These are phyloP conservation scores for Pantelozetes paolii DNA, from an alignment of 2,888 invertebrate genomes.

Conservation along the genomic window DNA sequence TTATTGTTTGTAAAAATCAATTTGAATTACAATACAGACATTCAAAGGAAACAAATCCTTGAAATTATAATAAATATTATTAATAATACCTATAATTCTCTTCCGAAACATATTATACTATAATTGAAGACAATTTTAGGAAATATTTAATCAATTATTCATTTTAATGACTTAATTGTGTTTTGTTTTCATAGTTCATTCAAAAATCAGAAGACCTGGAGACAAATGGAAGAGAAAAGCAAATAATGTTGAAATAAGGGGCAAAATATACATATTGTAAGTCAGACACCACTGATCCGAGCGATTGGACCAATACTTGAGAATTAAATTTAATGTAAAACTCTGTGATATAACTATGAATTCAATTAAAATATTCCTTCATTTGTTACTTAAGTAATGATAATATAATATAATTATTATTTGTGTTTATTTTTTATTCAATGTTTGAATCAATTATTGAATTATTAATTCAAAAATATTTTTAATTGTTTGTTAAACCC, in stretches of 20 bases:
- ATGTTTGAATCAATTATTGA: no score
- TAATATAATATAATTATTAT: not conserved
- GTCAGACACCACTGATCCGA: not conserved
- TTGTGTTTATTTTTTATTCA: no score
- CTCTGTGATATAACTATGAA: constrained; percentile 5
- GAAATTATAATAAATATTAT: no score
- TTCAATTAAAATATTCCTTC: not conserved
- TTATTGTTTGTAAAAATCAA: no score
- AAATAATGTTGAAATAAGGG: not conserved
- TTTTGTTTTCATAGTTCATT: not conserved
- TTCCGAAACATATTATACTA: not conserved
- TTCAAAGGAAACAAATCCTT: no score
- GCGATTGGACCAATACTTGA: constrained; percentile 9
- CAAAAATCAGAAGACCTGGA: constrained; percentile 19
- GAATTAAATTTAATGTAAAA: not conserved
- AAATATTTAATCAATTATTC: no score
- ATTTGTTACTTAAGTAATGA: not conserved
- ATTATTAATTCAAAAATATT: no score
- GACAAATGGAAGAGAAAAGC: not conserved
- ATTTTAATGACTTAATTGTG: no score
- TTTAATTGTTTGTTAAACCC: no score
- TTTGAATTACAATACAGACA: no score
- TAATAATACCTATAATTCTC: not conserved
- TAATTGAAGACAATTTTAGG: no score
- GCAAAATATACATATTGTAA: not conserved